Base-by-base conservation (phyloP, 2,888 invertebrate species). In the Stegana nigrithorax region DNA sequence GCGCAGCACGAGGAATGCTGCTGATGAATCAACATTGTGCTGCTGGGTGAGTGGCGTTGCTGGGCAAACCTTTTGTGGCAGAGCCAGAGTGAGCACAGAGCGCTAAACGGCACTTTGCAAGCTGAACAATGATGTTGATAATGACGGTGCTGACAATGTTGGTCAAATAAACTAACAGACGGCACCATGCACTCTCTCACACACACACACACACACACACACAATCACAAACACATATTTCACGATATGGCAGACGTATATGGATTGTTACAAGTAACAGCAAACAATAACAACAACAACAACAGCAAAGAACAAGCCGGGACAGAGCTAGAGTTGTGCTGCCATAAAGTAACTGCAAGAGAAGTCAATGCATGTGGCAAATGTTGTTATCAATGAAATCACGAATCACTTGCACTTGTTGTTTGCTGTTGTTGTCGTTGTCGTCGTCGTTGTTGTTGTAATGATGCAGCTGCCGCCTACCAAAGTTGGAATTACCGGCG, bases 361-460 rank as follows among this genome's bases (percentile, higher is more conserved):
- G 60, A 60, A 26, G 47, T 59, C 55, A 51, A 27, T 27, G 27
- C 21, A 60, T 65, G 75, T 67, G 67, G 77, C 73, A 71, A 69
- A 74, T 76, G 78, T n/a, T 75, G 79, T 75, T 75, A 75, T 75
- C 75, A 75, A 75, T 75, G 75, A 75, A 74, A n/a, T n/a, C 79
- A 74, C 73, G 79, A 73, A 76, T 76, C 77, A 78, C 78, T 80
- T 80, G 80, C 78, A 77, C 78, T 78, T 78, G 78, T 77, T 75
- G 75, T 29, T 47, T 47, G 32, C 59, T 17, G 23, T 19, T 17
- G 36, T 26, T 45, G 44, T 21, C 55, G 19, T 39, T 23, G 39
- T 21, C 23, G 39, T 26, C 29, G 29, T 29, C 44, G 44, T 42
- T 42, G 29, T 29, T 10, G 29, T 29, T 29, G 29, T 63, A 63